Evolutionary conservation across 2,113 vertebrate species (phyloP).

Genomic region (Petroica traversi): DNA sequence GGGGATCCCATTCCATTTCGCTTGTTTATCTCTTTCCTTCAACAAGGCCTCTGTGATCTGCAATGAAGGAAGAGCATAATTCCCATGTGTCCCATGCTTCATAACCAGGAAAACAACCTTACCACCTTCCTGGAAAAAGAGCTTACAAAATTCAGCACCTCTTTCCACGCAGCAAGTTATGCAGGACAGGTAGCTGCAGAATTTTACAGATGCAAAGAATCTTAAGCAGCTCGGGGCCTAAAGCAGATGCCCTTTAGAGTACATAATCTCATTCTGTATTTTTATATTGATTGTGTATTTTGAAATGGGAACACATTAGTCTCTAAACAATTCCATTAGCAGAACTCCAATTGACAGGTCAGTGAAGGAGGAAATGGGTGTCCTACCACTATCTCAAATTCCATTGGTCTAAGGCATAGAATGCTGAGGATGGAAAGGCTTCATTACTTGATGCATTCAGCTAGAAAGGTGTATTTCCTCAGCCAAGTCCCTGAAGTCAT

Average conservation of each 20-base stretch:
- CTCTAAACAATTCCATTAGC: neutral
- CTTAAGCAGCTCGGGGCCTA: neutral
- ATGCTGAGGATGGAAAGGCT: neutral
- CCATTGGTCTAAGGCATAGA: neutral
- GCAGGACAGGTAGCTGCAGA: neutral
- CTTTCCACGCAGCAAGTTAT: neutral
- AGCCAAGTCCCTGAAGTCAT: neutral
- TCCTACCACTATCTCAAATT: neutral
- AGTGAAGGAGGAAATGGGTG: neutral
- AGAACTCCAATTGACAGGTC: neutral
- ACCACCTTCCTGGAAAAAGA: neutral
- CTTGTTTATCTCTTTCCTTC: conserved; percentile 89
- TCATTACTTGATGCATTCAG: neutral
- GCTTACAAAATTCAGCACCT: neutral
- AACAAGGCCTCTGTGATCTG: conserved; percentile 91
- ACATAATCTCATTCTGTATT: neutral
- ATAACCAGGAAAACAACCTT: neutral
- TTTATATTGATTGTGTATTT: neutral
- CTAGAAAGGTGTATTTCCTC: neutral
- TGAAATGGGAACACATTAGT: neutral
- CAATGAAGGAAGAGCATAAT: neutral
- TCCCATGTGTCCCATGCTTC: neutral
- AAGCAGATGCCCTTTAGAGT: neutral
- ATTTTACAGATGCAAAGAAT: neutral
- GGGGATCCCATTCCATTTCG: conserved; percentile 96